Base-by-base conservation (phyloP, 2,113 vertebrate genomes). In the Gnathonemus longibarbis region DNA sequence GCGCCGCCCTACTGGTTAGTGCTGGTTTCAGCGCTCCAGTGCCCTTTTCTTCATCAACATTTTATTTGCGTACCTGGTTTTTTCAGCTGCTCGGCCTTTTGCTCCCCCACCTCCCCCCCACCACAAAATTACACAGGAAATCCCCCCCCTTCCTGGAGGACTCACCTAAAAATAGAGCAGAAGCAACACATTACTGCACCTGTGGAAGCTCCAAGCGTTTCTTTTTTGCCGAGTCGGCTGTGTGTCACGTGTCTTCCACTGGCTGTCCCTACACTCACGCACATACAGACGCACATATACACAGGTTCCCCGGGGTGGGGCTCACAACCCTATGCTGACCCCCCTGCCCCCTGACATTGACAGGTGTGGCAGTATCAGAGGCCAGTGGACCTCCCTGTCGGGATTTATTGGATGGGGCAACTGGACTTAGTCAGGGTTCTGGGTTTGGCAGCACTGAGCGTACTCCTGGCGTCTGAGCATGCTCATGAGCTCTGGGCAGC, bases 381-480 rank as follows among this genome's bases (percentile, higher is more conserved):
- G 90, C 91, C 87, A 90, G 85, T 52, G 88, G 91, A 93, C 92
- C 91, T 91, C 91, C 91, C 89, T 48, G 31, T 87, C 7, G 92
- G 93, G 94, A 95, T 96, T 96, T 96, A 95, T 92, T 93, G 92
- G 35, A 80, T 39, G 74, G 74, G 74, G 88, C 83, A 53, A 91
- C 92, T 96, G 96, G 93, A 91, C 91, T 92, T 92, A 93, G 89
- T 27, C 89, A 87, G 56, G 95, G 93, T 93, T 95, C 94, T 95
- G 93, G 94, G 94, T 96, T 95, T 95, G 94, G 94, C 93, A 91
- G 15, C 88, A 5, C 88, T 27, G 24, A 10, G 35, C 35, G 17
- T 3, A 5, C 45, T 48, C 5, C 21, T 8, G 8, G 15, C 53
- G 8, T 45, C 17, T 5, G n/a, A 35, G 42, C 35, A 74, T 35